Percentiles rank a stretch among this genome's conserved stretches.
Evolutionary conservation across 2,797 vertebrate genomes (phyloP).

Genomic region (Sebastes elongatus): DNA sequence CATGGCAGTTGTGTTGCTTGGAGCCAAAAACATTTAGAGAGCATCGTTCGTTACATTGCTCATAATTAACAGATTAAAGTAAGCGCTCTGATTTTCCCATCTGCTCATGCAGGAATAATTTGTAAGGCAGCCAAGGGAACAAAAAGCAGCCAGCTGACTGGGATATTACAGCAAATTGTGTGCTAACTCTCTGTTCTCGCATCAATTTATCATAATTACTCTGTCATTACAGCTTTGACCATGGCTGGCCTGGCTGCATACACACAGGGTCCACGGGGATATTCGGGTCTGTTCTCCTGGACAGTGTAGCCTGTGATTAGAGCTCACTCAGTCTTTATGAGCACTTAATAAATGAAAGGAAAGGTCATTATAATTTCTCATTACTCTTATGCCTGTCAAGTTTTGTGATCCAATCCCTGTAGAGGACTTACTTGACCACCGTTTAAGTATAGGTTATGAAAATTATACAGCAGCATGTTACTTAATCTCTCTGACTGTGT

Average conservation of each 20-base stretch:
- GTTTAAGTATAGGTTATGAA: constrained; percentile 5
- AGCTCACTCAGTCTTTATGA: constrained; percentile 24
- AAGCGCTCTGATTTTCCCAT: constrained; percentile 22
- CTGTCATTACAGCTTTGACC: constrained; percentile 20
- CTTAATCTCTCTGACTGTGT: not conserved
- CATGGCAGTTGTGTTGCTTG: not conserved
- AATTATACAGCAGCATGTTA: not conserved
- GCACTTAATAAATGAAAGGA: constrained; percentile 36
- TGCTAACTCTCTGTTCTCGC: not conserved
- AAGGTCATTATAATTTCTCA: constrained; percentile 24
- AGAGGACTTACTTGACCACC: not conserved
- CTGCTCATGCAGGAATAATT: constrained; percentile 23
- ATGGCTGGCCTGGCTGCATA: constrained; percentile 4
- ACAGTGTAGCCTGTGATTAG: constrained; percentile 34
- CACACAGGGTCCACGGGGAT: constrained; percentile 2
- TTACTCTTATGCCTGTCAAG: constrained; percentile 5
- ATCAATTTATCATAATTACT: constrained; percentile 52
- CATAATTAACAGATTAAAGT: constrained; percentile 42
- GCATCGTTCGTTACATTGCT: constrained; percentile 32
- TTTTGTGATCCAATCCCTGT: not conserved
- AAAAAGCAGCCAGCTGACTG: constrained; percentile 23
- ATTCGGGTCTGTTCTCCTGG: constrained; percentile 44
- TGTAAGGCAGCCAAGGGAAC: constrained; percentile 11
- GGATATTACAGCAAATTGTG: constrained; percentile 11
- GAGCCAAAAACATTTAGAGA: constrained; percentile 15